phyloP scores from a whole-genome alignment of 2,888 invertebrate species.

The Mythimna pallens region DNA sequence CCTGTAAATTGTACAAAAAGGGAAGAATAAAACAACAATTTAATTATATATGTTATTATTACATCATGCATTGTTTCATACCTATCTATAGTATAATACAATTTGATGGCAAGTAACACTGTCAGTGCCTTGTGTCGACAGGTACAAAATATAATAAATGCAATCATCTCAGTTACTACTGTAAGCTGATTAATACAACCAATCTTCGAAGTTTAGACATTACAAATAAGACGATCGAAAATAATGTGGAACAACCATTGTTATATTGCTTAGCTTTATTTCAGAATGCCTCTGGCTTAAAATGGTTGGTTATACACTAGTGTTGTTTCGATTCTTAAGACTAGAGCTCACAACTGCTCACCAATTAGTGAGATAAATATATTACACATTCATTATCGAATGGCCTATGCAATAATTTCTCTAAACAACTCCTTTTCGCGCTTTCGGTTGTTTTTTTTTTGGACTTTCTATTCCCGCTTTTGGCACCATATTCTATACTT shows the following conservation, averaged over 20 bases:
- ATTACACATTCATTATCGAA: constrained; percentile 40
- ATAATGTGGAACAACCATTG: constrained; percentile 52
- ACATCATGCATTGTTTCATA: constrained; percentile 70
- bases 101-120: constrained; percentile 74
- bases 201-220: constrained; percentile 30
- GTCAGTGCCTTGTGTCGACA: constrained; percentile 59
- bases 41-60: constrained; percentile 66
- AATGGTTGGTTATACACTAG: constrained; percentile 34
- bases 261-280: constrained; percentile 56
- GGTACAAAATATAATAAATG: constrained; percentile 65
- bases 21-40: constrained; percentile 62
- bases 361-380: constrained; percentile 51
- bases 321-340: constrained; percentile 53
- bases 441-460: constrained; percentile 25
- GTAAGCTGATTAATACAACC: constrained; percentile 38
- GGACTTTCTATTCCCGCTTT: constrained; percentile 32
- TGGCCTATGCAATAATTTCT: constrained; percentile 52
- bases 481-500: constrained; percentile 41
- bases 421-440: constrained; percentile 12
- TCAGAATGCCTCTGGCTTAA: constrained; percentile 49
- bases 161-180: constrained; percentile 60
- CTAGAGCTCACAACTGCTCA: constrained; percentile 65
- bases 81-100: constrained; percentile 73
- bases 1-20: constrained; percentile 40
- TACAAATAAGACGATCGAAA: constrained; percentile 41